Evolutionary conservation across 1,140 invertebrate genomes (phyloP), one percentile per base, ranked within the genome.

Genomic region (Drosophila jambulina): DNA sequence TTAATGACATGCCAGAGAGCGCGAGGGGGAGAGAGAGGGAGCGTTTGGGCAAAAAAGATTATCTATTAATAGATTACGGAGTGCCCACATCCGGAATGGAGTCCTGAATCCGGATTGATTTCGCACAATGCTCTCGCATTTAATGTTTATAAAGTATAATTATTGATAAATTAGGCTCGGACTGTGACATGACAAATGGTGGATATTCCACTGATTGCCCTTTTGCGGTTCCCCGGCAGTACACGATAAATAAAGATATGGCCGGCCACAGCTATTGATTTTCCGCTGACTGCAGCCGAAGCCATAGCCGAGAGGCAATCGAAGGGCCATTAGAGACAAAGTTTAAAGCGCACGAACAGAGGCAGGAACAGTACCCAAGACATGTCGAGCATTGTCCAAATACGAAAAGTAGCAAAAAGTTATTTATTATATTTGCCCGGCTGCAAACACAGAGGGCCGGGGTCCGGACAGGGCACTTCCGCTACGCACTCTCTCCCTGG

Each of bases 141-240:
- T 64, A 83, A 88, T 88, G 84, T 87, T 84, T 83, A 84, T 84
- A 88, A 80, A 80, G 86, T 88, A 90, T 88, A 88, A 87, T 87
- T 88, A 84, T 77, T 75, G 61, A 65, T 68, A 75, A 61, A 83
- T 86, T 72, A 79, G 83, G 62, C 68, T 70, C 34, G 25, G 64
- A 43, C 78, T 70, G 63, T 58, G 63, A 69, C 80, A 88, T 86
- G 79, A 88, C 84, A 87, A 65, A 80, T 87, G 84, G 54, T 82
- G 84, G 72, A 70, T 78, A 75, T 68, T 78, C 51, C 63, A 78
- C 67, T 80, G 80, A 87, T 84, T 80, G 67, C 61, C 32, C 32
- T 69, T 69, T 60, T 78, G 80, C 59, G 84, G 83, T 82, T 56
- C 70, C 13, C 48, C 36, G n/a, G 49, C 60, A 63, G 62, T 45